Evolutionary conservation across 2,797 vertebrate species (phyloP), one percentile per base, ranked within the genome.

Genomic region (Malacoctenus gilli): DNA sequence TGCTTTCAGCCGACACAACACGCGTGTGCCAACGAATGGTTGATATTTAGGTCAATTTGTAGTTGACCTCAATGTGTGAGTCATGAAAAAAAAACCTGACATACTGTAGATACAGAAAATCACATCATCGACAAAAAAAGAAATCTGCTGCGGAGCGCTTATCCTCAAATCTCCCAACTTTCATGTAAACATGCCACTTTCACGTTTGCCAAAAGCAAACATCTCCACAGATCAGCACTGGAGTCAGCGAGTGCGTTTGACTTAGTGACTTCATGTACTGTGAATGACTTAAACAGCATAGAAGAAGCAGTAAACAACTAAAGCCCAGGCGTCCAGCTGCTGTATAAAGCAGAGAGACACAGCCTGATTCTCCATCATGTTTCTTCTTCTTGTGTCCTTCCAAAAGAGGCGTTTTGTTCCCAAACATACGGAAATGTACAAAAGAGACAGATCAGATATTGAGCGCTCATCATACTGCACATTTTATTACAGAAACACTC

Each of bases 1-100:
- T 65, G 44, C 8, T 48, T 23, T 4, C 47, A 54, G 57, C 35
- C 1, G 1, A 34, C 18, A 46, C 15, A 39, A 28, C 8, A 21
- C 42, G 40, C 15, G 15, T 21, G 37, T 61, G 65, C 52, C 39
- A 72, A 56, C 34, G 34, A 58, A 52, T 69, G 32, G n/a, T 55
- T 42, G 62, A 75, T 75, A 83, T 83, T 71, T 68, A 68, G 80
- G 85, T 75, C 62, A 83, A 59, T 60, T 59, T 62, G 53, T 18
- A 39, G 51, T 57, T 78, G 53, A 28, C 59, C 54, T 57, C 55
- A 66, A 85, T 83, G 53, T 60, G 30, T 40, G 37, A 70, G 59
- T 59, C 0, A 36, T 42, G 32, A 42, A 31, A 37, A n/a, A 28
- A 9, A 10, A 3, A 32, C 2, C 3, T 19, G 1, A 15, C 44